Percentiles rank a stretch among this genome's conserved stretches.
Conservation (phyloP, 2,888 invertebrate genomes). For the Scelioninae gen. 2 region DNA sequence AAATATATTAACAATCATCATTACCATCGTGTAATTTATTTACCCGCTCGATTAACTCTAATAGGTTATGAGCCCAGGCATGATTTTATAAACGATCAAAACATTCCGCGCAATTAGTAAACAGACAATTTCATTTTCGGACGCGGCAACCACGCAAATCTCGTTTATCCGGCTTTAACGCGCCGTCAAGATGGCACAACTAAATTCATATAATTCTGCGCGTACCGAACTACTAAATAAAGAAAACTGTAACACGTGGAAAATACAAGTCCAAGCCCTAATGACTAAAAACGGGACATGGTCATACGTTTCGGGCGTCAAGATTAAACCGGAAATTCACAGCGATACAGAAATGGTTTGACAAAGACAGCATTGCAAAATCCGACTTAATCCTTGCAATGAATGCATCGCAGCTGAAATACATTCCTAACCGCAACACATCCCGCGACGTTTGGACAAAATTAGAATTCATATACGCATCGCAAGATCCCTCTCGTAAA, state of each 20-base stretch:
- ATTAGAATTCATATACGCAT: conserved; percentile 29
- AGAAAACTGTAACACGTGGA: conserved; percentile 57
- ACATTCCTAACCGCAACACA: conserved; percentile 22
- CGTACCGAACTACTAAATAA: conserved; percentile 6
- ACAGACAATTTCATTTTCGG: too few relatives aligned
- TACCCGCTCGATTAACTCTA: too few relatives aligned
- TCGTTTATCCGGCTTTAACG: too few relatives aligned
- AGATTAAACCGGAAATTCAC: conserved; percentile 11
- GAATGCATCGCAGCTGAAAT: conserved; percentile 22
- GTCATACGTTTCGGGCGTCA: conserved; percentile 48
- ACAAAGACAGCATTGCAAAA: conserved; percentile 16
- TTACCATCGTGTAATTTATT: too few relatives aligned
- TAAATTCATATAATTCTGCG: conserved; percentile 1
- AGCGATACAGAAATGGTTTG: not conserved
- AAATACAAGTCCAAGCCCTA: conserved; percentile 53
- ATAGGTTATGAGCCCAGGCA: too few relatives aligned
- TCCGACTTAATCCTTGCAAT: conserved; percentile 27
- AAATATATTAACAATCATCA: too few relatives aligned
- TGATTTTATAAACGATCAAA: too few relatives aligned
- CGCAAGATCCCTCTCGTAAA: conserved; percentile 32
- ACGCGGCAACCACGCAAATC: too few relatives aligned
- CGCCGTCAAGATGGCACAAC: conserved; percentile 6
- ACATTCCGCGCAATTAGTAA: too few relatives aligned
- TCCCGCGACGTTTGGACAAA: conserved; percentile 25
- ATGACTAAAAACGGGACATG: conserved; percentile 55